Conservation (phyloP, 2,113 vertebrate species). For the Passer montanus region DNA sequence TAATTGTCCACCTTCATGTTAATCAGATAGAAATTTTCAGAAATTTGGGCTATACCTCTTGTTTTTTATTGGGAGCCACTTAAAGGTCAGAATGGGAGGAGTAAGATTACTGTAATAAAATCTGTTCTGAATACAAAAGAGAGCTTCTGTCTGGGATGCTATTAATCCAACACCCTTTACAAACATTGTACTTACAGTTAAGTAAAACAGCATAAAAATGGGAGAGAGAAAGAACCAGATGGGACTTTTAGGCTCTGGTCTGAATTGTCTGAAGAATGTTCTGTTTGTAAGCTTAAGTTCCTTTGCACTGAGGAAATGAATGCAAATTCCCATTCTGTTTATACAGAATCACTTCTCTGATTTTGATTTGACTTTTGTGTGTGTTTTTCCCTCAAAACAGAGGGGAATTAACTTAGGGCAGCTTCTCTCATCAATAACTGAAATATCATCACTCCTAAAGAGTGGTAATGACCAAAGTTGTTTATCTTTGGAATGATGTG, state of each 20-base stretch:
- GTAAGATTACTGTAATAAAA: background rate
- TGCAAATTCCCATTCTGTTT: conserved; percentile 16
- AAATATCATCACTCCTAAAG: background rate
- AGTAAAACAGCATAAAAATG: background rate
- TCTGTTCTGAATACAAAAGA: background rate
- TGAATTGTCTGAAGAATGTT: background rate
- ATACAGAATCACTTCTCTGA: conserved; percentile 23
- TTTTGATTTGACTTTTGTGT: background rate
- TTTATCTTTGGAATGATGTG: background rate
- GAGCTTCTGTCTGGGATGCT: background rate
- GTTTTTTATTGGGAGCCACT: background rate
- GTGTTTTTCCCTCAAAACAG: background rate
- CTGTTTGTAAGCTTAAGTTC: background rate
- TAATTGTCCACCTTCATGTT: background rate
- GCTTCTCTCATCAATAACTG: conserved; percentile 1
- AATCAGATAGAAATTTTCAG: background rate
- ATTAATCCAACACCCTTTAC: background rate
- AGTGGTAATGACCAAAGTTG: background rate
- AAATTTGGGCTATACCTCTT: background rate
- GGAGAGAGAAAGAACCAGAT: background rate
- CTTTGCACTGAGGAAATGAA: background rate
- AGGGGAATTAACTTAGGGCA: conserved; percentile 15
- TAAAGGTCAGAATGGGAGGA: background rate
- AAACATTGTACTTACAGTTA: conserved; percentile 13
- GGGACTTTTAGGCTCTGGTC: background rate